Conservation (phyloP, 2,797 vertebrate genomes). For the Sebastes goodei region DNA sequence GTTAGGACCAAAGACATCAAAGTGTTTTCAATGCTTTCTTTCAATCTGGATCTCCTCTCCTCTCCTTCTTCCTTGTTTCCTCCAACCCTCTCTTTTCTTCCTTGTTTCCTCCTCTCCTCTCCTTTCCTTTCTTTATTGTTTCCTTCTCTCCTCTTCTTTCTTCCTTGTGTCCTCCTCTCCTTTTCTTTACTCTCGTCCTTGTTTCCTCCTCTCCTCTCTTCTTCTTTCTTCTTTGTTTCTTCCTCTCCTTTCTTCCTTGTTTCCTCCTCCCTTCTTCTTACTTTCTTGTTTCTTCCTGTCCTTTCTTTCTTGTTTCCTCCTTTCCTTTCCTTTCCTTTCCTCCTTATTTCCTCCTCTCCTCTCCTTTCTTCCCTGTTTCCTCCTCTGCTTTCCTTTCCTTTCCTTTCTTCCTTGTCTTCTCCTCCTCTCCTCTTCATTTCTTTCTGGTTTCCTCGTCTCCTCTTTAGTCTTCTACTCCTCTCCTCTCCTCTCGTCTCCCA, state of each 20-base stretch:
- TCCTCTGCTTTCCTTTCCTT: too few species aligned
- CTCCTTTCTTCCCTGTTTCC: background rate
- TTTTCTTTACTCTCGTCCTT: background rate
- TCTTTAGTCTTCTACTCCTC: background rate
- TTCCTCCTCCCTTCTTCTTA: background rate
- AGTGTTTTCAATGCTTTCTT: background rate
- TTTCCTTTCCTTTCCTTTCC: background rate
- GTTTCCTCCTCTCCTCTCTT: background rate
- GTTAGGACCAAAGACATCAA: too few species aligned
- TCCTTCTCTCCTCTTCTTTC: background rate
- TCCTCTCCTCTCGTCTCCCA: background rate
- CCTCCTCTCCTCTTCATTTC: background rate
- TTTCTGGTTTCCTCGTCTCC: background rate
- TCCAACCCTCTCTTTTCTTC: background rate
- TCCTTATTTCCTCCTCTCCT: background rate
- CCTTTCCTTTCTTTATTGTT: background rate
- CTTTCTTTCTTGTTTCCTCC: background rate
- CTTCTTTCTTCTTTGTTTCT: background rate
- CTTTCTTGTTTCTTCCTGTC: too few species aligned
- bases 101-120: background rate
- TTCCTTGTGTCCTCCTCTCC: background rate
- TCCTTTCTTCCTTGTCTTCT: too few species aligned
- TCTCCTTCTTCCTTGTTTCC: background rate
- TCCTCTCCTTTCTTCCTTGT: background rate
- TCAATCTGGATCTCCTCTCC: background rate